Percentiles rank a stretch among this genome's conserved stretches.
Evolutionary conservation across 2,113 vertebrate species (phyloP).

Genomic region (Zeus faber): DNA sequence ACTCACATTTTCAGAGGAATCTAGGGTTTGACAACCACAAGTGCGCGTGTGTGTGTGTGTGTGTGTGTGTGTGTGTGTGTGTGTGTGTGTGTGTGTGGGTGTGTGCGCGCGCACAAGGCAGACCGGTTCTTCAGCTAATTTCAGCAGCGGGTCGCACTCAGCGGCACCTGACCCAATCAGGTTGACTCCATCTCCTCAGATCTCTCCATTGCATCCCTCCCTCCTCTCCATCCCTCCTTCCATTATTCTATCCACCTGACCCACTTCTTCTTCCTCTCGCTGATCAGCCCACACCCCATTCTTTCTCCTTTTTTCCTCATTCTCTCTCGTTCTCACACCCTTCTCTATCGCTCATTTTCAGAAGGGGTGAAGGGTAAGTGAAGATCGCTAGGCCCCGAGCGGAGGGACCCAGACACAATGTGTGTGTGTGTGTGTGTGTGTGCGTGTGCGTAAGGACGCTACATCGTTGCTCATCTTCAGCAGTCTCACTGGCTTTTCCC

Average conservation of each 20-base stretch:
- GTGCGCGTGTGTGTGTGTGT: neutral
- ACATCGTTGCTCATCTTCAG: constrained; percentile 66
- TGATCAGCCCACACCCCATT: constrained; percentile 10
- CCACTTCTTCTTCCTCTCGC: constrained; percentile 7
- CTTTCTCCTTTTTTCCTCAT: neutral
- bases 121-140: neutral
- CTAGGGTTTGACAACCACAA: too few species aligned
- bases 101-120: neutral
- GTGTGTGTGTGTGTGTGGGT: constrained; percentile 2
- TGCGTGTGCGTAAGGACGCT: constrained; percentile 18
- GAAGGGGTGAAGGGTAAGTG: constrained; percentile 59
- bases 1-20: too few species aligned
- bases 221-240: too few species aligned
- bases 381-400: constrained; percentile 53
- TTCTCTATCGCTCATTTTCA: constrained; percentile 25
- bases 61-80: neutral
- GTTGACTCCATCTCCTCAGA: constrained; percentile 2
- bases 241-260: constrained; percentile 2
- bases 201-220: constrained; percentile 2
- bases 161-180: neutral
- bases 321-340: constrained; percentile 2
- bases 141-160: neutral
- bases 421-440: constrained; percentile 24
- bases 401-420: constrained; percentile 38
- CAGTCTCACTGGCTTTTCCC: constrained; percentile 54